Evolutionary conservation across 2,113 vertebrate species (phyloP).

Genomic region (Balaeniceps rex): DNA sequence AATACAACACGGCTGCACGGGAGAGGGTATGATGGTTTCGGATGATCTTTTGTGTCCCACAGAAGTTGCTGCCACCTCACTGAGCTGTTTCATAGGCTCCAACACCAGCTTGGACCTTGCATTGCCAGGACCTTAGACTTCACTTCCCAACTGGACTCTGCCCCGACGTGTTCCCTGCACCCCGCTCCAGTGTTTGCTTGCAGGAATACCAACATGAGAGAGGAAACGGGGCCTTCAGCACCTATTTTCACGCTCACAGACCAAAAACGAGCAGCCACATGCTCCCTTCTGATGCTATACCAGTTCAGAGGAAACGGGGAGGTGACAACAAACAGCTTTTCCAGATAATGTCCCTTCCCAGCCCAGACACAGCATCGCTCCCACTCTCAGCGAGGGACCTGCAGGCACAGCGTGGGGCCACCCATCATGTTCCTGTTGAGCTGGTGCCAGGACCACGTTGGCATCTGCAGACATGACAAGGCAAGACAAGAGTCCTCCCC

Average conservation of each 20-base stretch:
- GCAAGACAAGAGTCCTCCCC: neutral
- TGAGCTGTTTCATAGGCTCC: neutral
- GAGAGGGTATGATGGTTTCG: neutral
- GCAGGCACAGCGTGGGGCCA: neutral
- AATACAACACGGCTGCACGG: fast-evolving
- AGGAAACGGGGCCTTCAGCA: neutral
- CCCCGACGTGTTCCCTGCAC: neutral
- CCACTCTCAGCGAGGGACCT: neutral
- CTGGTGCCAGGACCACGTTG: neutral
- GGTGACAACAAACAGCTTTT: neutral
- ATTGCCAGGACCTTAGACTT: neutral
- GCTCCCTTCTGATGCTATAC: neutral
- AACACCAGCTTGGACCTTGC: neutral
- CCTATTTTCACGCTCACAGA: neutral
- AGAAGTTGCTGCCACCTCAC: neutral
- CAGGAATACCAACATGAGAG: neutral
- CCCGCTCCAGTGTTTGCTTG: neutral
- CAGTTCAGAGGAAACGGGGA: neutral
- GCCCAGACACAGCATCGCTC: neutral
- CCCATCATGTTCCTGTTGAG: neutral
- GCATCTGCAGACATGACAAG: neutral
- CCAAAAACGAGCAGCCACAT: neutral
- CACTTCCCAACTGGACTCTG: neutral
- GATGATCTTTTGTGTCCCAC: neutral
- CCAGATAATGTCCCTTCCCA: neutral